phyloP scores from a whole-genome alignment of 2,888 invertebrate genomes.

The Paralinhomoeus sp. region DNA sequence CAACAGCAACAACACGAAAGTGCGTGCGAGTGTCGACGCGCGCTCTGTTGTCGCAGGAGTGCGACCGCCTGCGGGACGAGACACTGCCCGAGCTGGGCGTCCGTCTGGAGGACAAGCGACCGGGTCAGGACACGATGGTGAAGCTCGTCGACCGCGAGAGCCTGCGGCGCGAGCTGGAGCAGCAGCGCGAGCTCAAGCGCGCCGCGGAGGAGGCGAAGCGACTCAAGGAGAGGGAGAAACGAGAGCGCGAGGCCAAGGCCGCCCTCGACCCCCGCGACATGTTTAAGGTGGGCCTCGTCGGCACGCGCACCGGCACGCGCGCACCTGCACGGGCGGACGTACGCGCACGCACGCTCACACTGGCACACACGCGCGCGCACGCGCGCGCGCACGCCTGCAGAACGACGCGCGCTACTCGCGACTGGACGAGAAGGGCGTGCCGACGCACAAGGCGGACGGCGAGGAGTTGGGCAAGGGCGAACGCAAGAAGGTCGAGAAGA shows the following conservation, averaged over 20 bases:
- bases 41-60: constrained; percentile 54
- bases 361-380: too few species aligned
- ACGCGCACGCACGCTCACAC: too few species aligned
- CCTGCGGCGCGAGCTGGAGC: constrained; percentile 40
- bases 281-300: too few species aligned
- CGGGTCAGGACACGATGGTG: constrained; percentile 40
- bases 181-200: constrained; percentile 46
- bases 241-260: constrained; percentile 48
- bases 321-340: too few species aligned
- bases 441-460: constrained; percentile 67
- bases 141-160: constrained; percentile 66
- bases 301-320: too few species aligned
- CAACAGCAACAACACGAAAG: too few species aligned
- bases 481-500: constrained; percentile 63
- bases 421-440: constrained; percentile 40
- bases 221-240: constrained; percentile 46
- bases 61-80: constrained; percentile 65
- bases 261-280: constrained; percentile 62
- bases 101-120: constrained; percentile 53
- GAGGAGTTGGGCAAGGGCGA: constrained; percentile 75
- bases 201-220: constrained; percentile 40
- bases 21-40: too few species aligned
- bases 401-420: neutral
- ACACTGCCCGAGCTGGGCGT: constrained; percentile 73
- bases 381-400: too few species aligned